Evolutionary conservation across 2,888 invertebrate species (phyloP), one percentile per base, ranked within the genome.

Genomic region (Ennomos erosarius): DNA sequence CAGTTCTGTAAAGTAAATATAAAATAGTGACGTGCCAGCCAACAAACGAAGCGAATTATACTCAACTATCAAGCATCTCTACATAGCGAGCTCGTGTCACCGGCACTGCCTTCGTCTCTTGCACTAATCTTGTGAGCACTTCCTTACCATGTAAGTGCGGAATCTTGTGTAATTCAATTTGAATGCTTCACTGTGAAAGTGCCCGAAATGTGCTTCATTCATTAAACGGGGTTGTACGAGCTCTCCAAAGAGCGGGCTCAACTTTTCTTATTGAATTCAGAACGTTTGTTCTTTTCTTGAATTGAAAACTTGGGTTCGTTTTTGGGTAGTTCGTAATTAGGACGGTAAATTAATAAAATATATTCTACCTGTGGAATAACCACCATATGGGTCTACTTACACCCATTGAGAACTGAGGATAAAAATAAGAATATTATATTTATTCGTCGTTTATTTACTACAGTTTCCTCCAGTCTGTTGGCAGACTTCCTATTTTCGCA

Each of bases 401-500:
- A 6, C 5, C 6, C 5, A 26, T 12, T 8, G 39, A 38, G 39
- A 39, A 11, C 1, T 12, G 39, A 10, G 6, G 42, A 42, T 10
- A 8, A n/a, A 43, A 43, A 43, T 1, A n/a, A 43, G 33, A 43
- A 42, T n/a, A 45, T 12, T 11, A 26, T 37, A 37, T 37, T 16
- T 39, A 39, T 16, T 16, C 16, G 26, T 39, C 48, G 51, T 55
- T 49, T n/a, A 11, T 46, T 13, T 46, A 58, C 16, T 3, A 56
- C 66, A 43, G 33, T 5, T 6, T 13, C 35, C 48, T 48, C 55
- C 50, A 56, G 69, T 55, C 56, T 61, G 66, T 67, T 67, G 46
- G 62, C 65, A 59, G 68, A 75, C 75, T 79, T 77, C 71, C 75
- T 78, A 81, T 80, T 81, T 80, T 59, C 77, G 75, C 79, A 71